Conservation (phyloP, 2,113 vertebrate genomes). For the Emydura subglobosa region DNA sequence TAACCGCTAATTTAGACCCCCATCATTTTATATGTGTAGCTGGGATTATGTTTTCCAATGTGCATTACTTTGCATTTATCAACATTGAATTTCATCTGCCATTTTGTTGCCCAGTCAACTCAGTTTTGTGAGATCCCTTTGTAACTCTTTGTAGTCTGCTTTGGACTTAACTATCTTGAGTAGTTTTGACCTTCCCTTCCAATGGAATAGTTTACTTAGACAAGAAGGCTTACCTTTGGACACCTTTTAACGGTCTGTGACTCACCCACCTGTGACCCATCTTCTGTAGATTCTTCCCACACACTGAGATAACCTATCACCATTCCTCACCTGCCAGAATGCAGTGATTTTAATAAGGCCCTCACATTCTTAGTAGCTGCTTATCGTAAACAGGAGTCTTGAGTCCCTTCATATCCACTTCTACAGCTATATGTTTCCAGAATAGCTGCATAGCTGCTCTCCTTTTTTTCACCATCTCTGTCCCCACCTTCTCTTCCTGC, state of each 20-base stretch:
- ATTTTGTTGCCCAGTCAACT: too few relatives aligned
- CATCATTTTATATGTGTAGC: too few relatives aligned
- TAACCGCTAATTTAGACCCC: too few relatives aligned
- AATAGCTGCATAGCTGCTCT: neutral
- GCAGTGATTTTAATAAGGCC: slow-evolving; percentile 51
- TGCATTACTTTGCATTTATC: too few relatives aligned
- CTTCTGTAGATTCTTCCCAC: neutral
- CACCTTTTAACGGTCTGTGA: neutral
- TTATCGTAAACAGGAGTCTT: neutral
- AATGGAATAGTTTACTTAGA: neutral
- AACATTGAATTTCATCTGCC: too few relatives aligned
- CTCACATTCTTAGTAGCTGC: neutral
- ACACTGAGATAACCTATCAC: slow-evolving; percentile 17
- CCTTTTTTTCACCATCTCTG: neutral
- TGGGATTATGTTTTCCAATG: too few relatives aligned
- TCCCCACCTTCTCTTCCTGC: neutral
- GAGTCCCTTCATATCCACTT: neutral
- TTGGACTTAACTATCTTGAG: neutral
- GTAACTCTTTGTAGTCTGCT: too few relatives aligned
- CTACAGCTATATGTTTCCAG: neutral
- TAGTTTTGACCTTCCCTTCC: neutral
- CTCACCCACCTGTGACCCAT: slow-evolving; percentile 17
- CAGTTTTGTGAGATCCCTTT: too few relatives aligned
- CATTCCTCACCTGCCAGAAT: neutral
- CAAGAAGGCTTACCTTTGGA: slow-evolving; percentile 14